Conservation (phyloP, 2,888 invertebrate species). For the Liodrosophila aerea region DNA sequence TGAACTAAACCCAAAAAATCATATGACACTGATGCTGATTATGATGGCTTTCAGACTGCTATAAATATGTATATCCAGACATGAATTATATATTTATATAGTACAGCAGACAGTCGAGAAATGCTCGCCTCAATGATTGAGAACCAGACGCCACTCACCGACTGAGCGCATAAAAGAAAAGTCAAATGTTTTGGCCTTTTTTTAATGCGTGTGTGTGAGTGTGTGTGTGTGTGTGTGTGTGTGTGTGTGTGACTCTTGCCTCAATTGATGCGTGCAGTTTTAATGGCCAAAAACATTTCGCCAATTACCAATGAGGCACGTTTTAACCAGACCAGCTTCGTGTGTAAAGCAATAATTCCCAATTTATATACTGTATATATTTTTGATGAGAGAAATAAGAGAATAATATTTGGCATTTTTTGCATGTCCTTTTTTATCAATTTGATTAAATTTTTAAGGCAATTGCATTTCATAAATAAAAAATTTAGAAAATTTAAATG, state of each 20-base stretch:
- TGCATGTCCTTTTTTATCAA: no score
- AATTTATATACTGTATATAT: no score
- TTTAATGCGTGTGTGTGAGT: no score
- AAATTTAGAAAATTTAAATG: no score
- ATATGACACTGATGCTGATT: constrained; percentile 70
- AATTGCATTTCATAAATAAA: no score
- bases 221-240: no score
- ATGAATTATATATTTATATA: no score
- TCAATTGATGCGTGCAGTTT: constrained; percentile 65
- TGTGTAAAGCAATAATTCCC: no score
- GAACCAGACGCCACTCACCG: constrained; percentile 20
- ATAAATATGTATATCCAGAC: constrained; percentile 2
- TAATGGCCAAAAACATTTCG: constrained; percentile 62
- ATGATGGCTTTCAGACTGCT: constrained; percentile 47
- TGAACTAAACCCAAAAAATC: constrained; percentile 55
- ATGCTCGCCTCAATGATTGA: constrained; percentile 49
- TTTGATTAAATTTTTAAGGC: no score
- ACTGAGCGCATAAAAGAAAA: constrained; percentile 52
- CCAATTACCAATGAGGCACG: constrained; percentile 47
- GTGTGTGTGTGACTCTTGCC: constrained; percentile 40
- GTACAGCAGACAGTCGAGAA: constrained; percentile 4
- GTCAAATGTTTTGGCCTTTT: constrained; percentile 51
- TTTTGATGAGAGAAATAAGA: no score
- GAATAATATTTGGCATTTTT: no score
- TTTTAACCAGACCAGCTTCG: constrained; percentile 20